phyloP scores from a whole-genome alignment of 2,797 vertebrate species.

The Todus mexicanus region DNA sequence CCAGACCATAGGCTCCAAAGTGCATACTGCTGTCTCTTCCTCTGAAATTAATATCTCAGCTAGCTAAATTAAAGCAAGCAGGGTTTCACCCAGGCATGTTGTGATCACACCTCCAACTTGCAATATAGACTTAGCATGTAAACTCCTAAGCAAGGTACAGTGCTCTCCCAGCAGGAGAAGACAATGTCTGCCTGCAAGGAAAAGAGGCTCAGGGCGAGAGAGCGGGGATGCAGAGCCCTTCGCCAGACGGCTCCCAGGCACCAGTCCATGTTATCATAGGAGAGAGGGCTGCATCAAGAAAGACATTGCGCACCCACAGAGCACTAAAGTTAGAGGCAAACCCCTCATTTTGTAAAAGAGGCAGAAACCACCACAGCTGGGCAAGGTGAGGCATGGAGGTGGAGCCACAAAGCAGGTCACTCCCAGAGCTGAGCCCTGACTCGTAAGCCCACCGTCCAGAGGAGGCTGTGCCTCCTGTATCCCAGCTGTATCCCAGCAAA shows the following conservation, averaged over 20 bases:
- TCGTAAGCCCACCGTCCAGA: neutral
- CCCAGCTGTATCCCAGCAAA: neutral
- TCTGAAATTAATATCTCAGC: conserved; percentile 65
- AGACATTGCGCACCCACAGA: neutral
- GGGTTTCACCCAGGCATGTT: conserved; percentile 61
- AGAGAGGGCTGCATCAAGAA: neutral
- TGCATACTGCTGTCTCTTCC: conserved; percentile 31
- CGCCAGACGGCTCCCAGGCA: neutral
- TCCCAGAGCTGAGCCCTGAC: accelerated
- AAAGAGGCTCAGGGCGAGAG: neutral
- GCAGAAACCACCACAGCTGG: neutral
- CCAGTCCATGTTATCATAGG: neutral
- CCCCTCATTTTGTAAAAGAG: neutral
- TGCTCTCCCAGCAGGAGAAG: conserved; percentile 51
- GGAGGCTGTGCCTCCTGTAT: neutral
- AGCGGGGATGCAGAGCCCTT: neutral
- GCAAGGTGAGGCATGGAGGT: neutral
- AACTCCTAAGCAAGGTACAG: conserved; percentile 61
- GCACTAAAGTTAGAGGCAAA: neutral
- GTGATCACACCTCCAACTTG: conserved; percentile 64
- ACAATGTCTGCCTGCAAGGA: conserved; percentile 17
- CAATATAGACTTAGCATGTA: conserved; percentile 56
- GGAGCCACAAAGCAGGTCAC: neutral
- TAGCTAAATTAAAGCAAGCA: conserved; percentile 55
- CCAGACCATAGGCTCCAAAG: conserved; percentile 49